These are phyloP conservation scores for Drosophila neutralis DNA, from an alignment of 2,888 invertebrate genomes.

Conservation along the genomic window DNA sequence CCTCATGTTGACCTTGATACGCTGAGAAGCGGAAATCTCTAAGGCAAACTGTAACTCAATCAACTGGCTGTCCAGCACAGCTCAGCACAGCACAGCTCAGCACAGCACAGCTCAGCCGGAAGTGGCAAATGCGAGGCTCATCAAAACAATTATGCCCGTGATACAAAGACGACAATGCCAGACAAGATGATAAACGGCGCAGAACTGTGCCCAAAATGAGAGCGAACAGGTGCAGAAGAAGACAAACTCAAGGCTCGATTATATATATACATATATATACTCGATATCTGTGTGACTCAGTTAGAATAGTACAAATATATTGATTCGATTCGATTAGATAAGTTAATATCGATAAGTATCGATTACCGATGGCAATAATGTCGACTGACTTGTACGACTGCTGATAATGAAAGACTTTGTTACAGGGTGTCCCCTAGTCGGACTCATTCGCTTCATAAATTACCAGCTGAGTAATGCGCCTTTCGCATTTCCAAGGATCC, in stretches of 20 bases:
- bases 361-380: background rate
- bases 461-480: slow-evolving; percentile 5
- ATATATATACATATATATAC: no score
- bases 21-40: slow-evolving; percentile 55
- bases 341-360: background rate
- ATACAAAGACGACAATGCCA: background rate
- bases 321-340: background rate
- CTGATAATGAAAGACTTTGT: background rate
- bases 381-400: background rate
- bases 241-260: background rate
- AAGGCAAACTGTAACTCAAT: slow-evolving; percentile 43
- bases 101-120: slow-evolving; percentile 2
- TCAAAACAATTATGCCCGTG: slow-evolving; percentile 4
- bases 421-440: background rate
- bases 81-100: background rate
- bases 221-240: background rate
- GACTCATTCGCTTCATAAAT: background rate
- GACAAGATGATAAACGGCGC: background rate
- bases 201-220: background rate
- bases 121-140: slow-evolving; percentile 11
- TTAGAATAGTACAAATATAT: background rate
- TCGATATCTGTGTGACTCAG: background rate
- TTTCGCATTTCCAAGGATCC: slow-evolving; percentile 15
- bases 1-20: slow-evolving; percentile 51
- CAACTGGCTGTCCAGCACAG: slow-evolving; percentile 18